Evolutionary conservation across 2,888 invertebrate genomes (phyloP), one percentile per base, ranked within the genome.

Genomic region (Notodonta ziczac): DNA sequence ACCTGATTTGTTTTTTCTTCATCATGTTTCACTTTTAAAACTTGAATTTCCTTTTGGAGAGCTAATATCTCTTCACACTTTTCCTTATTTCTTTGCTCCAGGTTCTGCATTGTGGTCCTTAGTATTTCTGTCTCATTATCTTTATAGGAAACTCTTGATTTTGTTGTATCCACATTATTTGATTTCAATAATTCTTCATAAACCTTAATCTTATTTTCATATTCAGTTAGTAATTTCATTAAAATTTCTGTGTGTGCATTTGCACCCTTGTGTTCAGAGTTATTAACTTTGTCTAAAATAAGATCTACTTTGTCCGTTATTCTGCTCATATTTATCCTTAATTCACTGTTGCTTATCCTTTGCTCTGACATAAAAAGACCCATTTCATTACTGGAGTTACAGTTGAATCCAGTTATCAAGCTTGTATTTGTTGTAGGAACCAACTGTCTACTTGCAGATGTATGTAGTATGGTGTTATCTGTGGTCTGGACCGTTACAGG

Each of bases 141-240:
- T 56, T 69, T 60, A 39, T 61, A 59, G 14, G 39, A 39, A 24
- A 61, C 35, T 51, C 44, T 56, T 55, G 51, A 61, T 62, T 40
- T 52, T 46, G 53, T 40, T 51, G 62, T 24, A 60, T 14, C 73
- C 72, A n/a, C 14, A 40, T 44, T 48, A 73, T 83, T 83, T 59
- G 74, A 64, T 63, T 77, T 78, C 4, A 91, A 72, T 56, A 87
- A 65, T n/a, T 86, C 75, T 83, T 91, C 90, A 82, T 91, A 91
- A 5, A 66, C 61, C 73, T 85, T 87, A 56, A 92, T 91, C 83
- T 91, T 93, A 60, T 74, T 84, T 78, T 93, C 92, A 88, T 92
- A 93, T 76, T 92, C 92, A 55, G 65, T 62, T 24, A 93, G 67
- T 42, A 93, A 75, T 66, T 92, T 93, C 66, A 85, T 81, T 54